These are phyloP conservation scores for Chrysaora quinquecirrha DNA, from an alignment of 30 jellyfish, hydroid and myxozoan genomes.

Conservation along the genomic window DNA sequence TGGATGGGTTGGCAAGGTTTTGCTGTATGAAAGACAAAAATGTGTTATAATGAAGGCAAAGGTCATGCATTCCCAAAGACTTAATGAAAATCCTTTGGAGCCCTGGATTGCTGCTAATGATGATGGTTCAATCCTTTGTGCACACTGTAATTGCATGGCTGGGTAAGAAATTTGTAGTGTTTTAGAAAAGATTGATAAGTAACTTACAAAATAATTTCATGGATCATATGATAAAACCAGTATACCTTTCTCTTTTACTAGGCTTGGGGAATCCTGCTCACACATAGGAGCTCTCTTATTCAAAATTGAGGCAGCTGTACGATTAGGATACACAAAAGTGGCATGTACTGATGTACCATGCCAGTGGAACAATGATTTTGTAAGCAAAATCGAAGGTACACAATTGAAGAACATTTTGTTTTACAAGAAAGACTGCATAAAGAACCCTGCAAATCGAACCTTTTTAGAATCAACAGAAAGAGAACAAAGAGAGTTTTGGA, in stretches of 20 bases:
- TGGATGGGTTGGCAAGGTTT: too few species aligned
- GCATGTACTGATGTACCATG: conserved; percentile 50
- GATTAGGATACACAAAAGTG: conserved; percentile 49
- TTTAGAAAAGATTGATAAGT: too few species aligned
- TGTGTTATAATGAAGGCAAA: too few species aligned
- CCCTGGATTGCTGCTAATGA: too few species aligned
- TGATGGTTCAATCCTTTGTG: too few species aligned
- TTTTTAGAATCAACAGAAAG: neutral
- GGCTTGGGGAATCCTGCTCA: conserved; percentile 79
- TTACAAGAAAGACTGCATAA: neutral
- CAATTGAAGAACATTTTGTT: neutral
- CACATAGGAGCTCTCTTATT: conserved; percentile 71
- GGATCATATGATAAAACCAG: too few species aligned
- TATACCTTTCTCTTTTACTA: neutral
- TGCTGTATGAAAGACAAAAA: too few species aligned
- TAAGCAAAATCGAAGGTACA: neutral
- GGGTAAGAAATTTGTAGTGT: too few species aligned
- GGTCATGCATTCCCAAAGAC: too few species aligned
- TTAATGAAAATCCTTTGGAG: too few species aligned
- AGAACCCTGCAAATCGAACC: neutral
- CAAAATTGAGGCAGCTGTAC: conserved; percentile 56
- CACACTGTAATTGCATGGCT: too few species aligned
- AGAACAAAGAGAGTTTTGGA: neutral
- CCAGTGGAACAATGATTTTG: conserved; percentile 33
- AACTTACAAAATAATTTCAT: too few species aligned